Base-by-base conservation (phyloP, 2,797 vertebrate genomes). In the Sebastes cheni region DNA sequence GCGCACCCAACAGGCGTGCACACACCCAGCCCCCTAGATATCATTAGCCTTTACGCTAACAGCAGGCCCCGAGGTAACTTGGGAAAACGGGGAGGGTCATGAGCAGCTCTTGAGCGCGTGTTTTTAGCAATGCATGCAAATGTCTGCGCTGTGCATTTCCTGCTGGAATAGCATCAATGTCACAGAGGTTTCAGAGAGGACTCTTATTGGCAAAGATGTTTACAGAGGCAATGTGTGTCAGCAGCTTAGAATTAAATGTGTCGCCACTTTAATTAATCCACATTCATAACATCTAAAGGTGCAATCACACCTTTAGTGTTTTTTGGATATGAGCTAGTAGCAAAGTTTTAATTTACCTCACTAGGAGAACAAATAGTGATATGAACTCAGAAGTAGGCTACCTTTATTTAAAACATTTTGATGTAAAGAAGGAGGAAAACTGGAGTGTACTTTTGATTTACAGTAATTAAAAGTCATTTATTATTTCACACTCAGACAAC, bases 11-110 rank as follows among this genome's bases (percentile, higher is more conserved):
- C 92, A 95, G 59, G 52, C 36, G 14, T 20, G 3, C 75, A 36
- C 90, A 94, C 95, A 94, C 91, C 90, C 95, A 93, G 90, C 93
- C 93, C 95, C 94, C 94, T 89, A 84, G 65, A 95, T 94, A 95
- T 97, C 97, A 97, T 98, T 97, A 97, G 96, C 96, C 59, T 97
- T 94, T 92, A 94, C 90, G 92, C 88, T 83, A 91, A 92, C 96
- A 97, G 96, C 96, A 94, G 84, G 72, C 85, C 92, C 81, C 91
- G 84, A 97, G 95, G 97, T 94, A 92, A 89, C 89, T 64, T 92
- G 92, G 88, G 83, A 90, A 91, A 90, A 86, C 1, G 23, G 56
- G 85, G 78, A 52, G 73, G 60, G 68, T 79, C 54, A 22, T 18
- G 27, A 65, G 58, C 81, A 39, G 93, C 95, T 94, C 93, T 91